Percentiles rank a stretch among this genome's conserved stretches.
Evolutionary conservation across 2,888 invertebrate genomes (phyloP).

Genomic region (Pelosia muscerda): DNA sequence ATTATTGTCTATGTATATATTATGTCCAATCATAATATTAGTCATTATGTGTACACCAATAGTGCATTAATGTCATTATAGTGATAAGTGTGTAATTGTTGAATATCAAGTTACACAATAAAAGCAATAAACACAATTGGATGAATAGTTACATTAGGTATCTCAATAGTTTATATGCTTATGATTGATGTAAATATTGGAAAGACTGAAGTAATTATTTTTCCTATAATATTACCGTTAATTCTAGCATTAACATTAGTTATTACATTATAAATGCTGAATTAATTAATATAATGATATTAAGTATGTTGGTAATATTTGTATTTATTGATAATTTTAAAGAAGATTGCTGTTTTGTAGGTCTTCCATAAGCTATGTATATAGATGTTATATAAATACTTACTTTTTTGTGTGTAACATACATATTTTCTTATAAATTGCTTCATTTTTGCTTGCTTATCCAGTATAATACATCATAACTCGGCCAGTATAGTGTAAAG

Average conservation of each 20-base stretch:
- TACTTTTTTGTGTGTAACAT: background rate
- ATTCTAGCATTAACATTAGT: background rate
- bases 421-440: background rate
- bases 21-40: background rate
- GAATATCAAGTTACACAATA: background rate
- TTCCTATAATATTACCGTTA: background rate
- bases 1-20: constrained; percentile 7
- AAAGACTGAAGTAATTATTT: background rate
- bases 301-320: background rate
- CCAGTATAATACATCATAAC: background rate
- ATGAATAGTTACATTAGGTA: background rate
- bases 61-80: background rate
- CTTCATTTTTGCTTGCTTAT: background rate
- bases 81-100: background rate
- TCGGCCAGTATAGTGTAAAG: background rate
- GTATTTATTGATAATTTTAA: background rate
- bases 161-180: background rate
- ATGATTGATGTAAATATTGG: background rate
- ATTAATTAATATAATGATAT: background rate
- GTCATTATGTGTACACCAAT: background rate
- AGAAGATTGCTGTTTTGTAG: background rate
- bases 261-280: background rate
- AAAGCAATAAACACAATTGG: background rate
- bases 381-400: background rate
- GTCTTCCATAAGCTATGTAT: constrained; percentile 2